Evolutionary conservation across 2,113 vertebrate genomes (phyloP), one percentile per base, ranked within the genome.

Genomic region (Epinephelus cyanopodus): DNA sequence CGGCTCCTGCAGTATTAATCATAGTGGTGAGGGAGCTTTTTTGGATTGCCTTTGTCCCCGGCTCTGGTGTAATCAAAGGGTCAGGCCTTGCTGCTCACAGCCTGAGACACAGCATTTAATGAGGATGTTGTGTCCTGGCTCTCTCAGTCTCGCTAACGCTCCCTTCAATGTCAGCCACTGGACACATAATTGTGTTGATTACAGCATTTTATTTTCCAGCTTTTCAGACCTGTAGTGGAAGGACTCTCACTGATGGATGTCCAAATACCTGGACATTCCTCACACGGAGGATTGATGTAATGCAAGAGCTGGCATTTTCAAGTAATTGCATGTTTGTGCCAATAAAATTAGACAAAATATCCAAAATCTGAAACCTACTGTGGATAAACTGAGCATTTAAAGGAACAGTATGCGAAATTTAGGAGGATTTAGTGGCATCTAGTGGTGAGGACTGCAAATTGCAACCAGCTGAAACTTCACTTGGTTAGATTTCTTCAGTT

Each of bases 61-160:
- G 79, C 70, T 80, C 42, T 54, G 66, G 81, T 86, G 65, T 79
- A 90, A 89, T 90, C 87, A 85, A 83, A 90, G 68, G 67, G 74
- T 83, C 87, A 57, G 64, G 72, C 64, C 77, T 78, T 65, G 52
- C 58, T 18, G 33, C 27, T 81, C 69, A 65, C 86, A 77, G 84
- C 77, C 66, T 64, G 77, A 87, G 80, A 86, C 48, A 56, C 61
- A 52, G 39, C 78, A 23, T 65, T 89, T 87, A 87, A 90, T 90
- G 84, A 89, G 83, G 77, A 77, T 86, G 82, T 71, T 84, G 74
- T 78, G 23, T 74, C 47, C 19, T 13, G 70, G 54, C 77, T 80
- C 70, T 58, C 74, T 76, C 50, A 58, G 65, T 83, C 82, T 47
- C 64, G 53, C 42, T 70, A 77, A 64, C 21, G 1, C 77, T 65